Conservation (phyloP, 2,888 invertebrate genomes). For the Abrostola triplasia region DNA sequence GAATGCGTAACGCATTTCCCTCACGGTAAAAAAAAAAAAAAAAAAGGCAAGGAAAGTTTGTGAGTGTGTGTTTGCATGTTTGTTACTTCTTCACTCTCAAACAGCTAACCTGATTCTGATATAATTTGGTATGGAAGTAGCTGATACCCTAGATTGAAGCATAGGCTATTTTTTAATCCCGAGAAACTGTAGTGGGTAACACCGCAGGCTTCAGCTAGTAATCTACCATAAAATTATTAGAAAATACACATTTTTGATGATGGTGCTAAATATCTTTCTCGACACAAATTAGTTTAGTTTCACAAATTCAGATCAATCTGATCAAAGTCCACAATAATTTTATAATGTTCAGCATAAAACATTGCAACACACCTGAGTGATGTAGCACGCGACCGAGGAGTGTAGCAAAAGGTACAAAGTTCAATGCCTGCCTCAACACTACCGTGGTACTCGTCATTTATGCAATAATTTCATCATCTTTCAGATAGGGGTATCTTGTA, state of each 20-base stretch:
- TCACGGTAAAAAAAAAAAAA: no score
- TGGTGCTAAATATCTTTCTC: background rate
- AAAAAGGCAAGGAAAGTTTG: no score
- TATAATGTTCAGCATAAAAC: slow-evolving; percentile 11
- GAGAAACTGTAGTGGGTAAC: no score
- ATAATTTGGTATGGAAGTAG: no score
- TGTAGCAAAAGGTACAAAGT: slow-evolving; percentile 42
- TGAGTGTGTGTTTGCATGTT: no score
- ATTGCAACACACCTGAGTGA: slow-evolving; percentile 1
- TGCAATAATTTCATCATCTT: slow-evolving; percentile 40
- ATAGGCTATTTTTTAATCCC: no score
- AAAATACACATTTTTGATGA: background rate
- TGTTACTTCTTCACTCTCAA: no score
- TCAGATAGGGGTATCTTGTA: background rate
- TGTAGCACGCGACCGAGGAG: slow-evolving; percentile 24
- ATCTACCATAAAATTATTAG: background rate
- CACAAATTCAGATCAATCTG: background rate
- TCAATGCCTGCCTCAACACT: slow-evolving; percentile 30
- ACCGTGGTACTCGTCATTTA: slow-evolving; percentile 6
- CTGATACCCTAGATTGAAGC: no score
- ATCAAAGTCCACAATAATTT: slow-evolving; percentile 12
- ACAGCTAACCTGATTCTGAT: no score
- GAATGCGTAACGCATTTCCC: no score
- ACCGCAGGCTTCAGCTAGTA: no score
- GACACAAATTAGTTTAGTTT: background rate